phyloP scores from a whole-genome alignment of 2,113 vertebrate genomes.

The Tragelaphus scriptus region DNA sequence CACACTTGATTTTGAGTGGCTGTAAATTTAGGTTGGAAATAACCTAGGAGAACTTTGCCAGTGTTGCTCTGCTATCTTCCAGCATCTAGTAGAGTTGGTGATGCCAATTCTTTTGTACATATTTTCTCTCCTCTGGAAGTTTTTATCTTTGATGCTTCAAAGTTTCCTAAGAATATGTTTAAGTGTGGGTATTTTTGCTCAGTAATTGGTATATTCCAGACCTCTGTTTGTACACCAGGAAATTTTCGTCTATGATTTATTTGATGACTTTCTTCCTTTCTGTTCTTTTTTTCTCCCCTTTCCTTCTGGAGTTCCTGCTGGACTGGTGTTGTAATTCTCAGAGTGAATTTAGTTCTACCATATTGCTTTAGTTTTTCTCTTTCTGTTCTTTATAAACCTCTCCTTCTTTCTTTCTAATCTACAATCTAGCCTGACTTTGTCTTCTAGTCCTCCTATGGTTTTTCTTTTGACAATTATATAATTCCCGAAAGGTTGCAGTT shows the following conservation, averaged over 20 bases:
- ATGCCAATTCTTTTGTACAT: background rate
- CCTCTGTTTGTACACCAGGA: background rate
- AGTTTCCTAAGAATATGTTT: background rate
- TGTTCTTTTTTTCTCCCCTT: no score
- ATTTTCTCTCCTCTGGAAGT: background rate
- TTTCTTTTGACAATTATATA: background rate
- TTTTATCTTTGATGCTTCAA: conserved; percentile 10
- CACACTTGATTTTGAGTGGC: background rate
- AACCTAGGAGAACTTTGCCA: background rate
- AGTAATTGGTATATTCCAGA: background rate
- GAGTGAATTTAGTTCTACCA: background rate
- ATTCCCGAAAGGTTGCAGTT: background rate
- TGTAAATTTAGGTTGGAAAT: conserved; percentile 10
- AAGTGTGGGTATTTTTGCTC: background rate
- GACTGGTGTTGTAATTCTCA: background rate
- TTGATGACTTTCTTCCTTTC: background rate
- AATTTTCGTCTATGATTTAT: background rate
- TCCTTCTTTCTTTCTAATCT: background rate
- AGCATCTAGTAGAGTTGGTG: background rate
- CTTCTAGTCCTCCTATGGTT: background rate
- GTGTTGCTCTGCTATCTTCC: background rate
- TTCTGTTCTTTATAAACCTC: background rate
- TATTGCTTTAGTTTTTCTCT: background rate
- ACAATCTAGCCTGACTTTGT: background rate
- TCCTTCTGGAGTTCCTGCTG: background rate